A percentile compares a stretch with the other conserved stretches of the same genome.
These are phyloP conservation scores for Cordilura impudica DNA, from an alignment of 2,888 invertebrate genomes.

Conservation along the genomic window DNA sequence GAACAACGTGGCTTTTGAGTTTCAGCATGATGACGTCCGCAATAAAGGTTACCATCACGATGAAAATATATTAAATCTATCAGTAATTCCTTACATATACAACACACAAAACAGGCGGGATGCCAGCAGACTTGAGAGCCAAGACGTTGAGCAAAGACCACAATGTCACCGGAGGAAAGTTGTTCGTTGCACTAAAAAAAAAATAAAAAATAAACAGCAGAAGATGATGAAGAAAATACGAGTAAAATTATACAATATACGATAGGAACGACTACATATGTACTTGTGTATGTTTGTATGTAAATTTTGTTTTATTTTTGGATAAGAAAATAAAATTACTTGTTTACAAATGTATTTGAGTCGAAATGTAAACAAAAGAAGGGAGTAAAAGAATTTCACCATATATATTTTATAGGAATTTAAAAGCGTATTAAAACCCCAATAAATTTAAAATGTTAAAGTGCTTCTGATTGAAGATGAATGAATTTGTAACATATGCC, in stretches of 20 bases:
- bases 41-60: constrained; percentile 92
- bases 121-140: constrained; percentile 94
- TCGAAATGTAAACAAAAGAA: constrained; percentile 25
- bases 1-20: constrained; percentile 97
- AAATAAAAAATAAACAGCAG: constrained; percentile 15
- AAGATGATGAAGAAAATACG: constrained; percentile 21
- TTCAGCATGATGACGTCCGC: constrained; percentile 98
- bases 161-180: constrained; percentile 92
- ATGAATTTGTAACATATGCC: no score
- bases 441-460: neutral
- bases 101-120: constrained; percentile 96
- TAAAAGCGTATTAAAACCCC: neutral
- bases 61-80: constrained; percentile 98
- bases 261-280: no score
- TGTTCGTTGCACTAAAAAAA: constrained; percentile 88
- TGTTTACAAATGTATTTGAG: constrained; percentile 37
- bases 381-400: neutral
- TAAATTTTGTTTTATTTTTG: neutral
- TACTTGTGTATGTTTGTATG: no score
- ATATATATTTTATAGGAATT: neutral
- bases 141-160: constrained; percentile 91
- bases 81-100: constrained; percentile 93
- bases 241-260: no score
- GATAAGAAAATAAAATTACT: constrained; percentile 17
- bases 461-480: neutral